Evolutionary conservation across 1,140 invertebrate genomes (phyloP), one percentile per base, ranked within the genome.

Genomic region (Holcopasites calliopsidis): DNA sequence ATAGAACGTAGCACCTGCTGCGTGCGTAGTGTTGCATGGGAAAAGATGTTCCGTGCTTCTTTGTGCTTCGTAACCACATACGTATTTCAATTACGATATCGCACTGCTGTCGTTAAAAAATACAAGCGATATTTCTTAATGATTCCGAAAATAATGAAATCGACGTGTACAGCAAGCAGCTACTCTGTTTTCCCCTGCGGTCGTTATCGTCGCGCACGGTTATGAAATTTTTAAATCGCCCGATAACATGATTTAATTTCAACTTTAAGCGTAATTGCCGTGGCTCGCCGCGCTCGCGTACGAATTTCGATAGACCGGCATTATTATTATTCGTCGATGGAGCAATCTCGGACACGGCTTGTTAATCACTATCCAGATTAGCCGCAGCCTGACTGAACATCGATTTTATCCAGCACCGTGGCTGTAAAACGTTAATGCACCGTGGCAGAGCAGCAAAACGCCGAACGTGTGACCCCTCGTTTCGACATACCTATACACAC

Each of bases 31-130:
- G 35, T 71, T 82, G 80, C 79, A 82, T 77, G 80, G 44, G 64
- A 52, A 58, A 38, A 66, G 58, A 80, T 62, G 71, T 62, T 79
- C 64, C 66, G 49, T 69, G 79, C 74, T 82, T 81, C 49, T 77
- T 62, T 81, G 80, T 77, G 80, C 74, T 77, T 81, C 44, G 54
- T 74, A 44, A 74, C 50, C 49, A 57, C 18, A 16, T 13, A 23
- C 3, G 21, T 54, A 42, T 65, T 23, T 16, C 38, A 35, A 54
- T 23, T n/a, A 73, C 58, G 26, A 49, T 16, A 11, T 57, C 54
- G 18, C 54, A 7, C 52, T 42, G 54, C 28, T 58, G 44, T 21
- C 66, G 64, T 10, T 0, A 5, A 16, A 21, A n/a, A n/a, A n/a
- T n/a, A n/a, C n/a, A n/a, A n/a, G n/a, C n/a, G n/a, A n/a, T n/a